A percentile compares a stretch with the other conserved stretches of the same genome.
Evolutionary conservation across 2,113 vertebrate species (phyloP).

Genomic region (Tautogolabrus adspersus): DNA sequence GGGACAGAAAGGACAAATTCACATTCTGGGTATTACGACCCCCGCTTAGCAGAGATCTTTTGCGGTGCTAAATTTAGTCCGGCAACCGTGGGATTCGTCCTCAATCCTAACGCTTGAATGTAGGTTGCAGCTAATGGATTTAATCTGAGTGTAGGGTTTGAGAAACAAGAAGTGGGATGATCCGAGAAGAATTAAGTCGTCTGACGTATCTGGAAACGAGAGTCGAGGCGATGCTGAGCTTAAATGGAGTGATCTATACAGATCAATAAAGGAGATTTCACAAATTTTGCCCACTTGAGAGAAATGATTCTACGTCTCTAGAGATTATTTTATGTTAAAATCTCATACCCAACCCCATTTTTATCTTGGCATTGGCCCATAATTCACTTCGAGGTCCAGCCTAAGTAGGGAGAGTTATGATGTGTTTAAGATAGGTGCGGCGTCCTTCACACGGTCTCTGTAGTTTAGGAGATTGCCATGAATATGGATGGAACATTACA

Average conservation of each 20-base stretch:
- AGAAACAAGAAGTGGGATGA: constrained; percentile 33
- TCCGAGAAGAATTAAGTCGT: background rate
- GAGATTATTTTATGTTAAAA: background rate
- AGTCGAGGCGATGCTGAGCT: background rate
- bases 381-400: background rate
- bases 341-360: background rate
- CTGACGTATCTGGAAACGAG: background rate
- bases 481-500: constrained; percentile 64
- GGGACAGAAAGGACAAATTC: constrained; percentile 60
- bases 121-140: constrained; percentile 74
- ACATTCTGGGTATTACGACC: constrained; percentile 39
- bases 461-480: constrained; percentile 29
- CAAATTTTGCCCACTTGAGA: background rate
- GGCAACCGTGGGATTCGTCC: constrained; percentile 75
- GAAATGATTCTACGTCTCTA: background rate
- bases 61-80: constrained; percentile 73
- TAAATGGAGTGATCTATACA: background rate
- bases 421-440: constrained; percentile 17
- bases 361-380: background rate
- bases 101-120: constrained; percentile 78
- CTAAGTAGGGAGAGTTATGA: background rate
- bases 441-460: constrained; percentile 31
- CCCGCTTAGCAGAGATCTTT: constrained; percentile 49
- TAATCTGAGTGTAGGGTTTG: constrained; percentile 32
- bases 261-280: constrained; percentile 16